These are phyloP conservation scores for Oreotragus oreotragus DNA, from an alignment of 2,113 vertebrate genomes.

Conservation along the genomic window DNA sequence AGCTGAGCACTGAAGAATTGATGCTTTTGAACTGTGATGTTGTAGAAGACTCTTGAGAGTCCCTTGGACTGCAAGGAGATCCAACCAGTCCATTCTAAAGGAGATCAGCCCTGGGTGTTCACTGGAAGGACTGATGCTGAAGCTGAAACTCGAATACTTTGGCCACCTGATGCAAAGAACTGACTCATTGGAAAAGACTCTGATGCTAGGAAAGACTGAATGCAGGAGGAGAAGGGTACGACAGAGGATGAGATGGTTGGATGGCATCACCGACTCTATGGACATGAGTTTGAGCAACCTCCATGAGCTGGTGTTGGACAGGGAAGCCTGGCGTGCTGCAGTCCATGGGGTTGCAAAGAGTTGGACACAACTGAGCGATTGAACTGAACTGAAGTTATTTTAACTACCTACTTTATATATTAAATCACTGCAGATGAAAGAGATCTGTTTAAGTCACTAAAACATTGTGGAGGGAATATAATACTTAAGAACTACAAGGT, in stretches of 20 bases:
- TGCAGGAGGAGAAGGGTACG: background rate
- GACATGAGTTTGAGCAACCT: background rate
- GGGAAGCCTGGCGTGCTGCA: background rate
- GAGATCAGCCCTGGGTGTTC: background rate
- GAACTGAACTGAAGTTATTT: conserved; percentile 62
- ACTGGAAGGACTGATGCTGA: background rate
- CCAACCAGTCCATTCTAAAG: background rate
- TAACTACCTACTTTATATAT: conserved; percentile 75
- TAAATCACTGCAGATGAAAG: conserved; percentile 72
- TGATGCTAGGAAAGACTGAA: background rate
- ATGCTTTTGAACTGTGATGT: too few relatives aligned
- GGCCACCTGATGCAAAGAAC: background rate
- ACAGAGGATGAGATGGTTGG: background rate
- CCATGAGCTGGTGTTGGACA: background rate
- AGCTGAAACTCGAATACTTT: background rate
- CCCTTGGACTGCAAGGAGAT: background rate
- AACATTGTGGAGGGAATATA: conserved; percentile 70
- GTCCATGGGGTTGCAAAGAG: background rate
- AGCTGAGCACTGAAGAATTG: background rate
- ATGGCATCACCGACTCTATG: background rate
- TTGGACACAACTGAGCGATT: background rate
- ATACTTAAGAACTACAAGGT: conserved; percentile 65
- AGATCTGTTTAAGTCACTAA: conserved; percentile 70
- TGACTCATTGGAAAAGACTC: background rate
- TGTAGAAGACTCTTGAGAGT: background rate